These are phyloP conservation scores for Acleris holmiana DNA, from an alignment of 2,888 invertebrate species.

Conservation along the genomic window DNA sequence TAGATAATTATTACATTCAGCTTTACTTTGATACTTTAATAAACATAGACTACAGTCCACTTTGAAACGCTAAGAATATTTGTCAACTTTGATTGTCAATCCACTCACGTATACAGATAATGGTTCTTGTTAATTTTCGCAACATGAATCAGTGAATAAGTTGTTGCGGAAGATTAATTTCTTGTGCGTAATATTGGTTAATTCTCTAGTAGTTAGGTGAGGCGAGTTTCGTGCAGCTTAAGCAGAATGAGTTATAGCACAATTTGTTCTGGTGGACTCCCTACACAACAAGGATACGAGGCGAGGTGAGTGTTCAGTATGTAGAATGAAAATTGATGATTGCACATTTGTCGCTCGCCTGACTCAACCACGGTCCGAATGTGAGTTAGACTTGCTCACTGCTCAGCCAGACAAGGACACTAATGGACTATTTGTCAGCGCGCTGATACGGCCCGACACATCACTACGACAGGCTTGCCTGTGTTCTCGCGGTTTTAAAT, in stretches of 20 bases:
- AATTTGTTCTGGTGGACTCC: slow-evolving; percentile 60
- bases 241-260: slow-evolving; percentile 61
- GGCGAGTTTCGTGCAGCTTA: slow-evolving; percentile 49
- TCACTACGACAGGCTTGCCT: neutral
- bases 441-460: slow-evolving; percentile 1
- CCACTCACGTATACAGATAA: no score
- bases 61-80: no score
- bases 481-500: neutral
- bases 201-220: slow-evolving; percentile 41
- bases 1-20: no score
- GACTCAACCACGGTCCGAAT: slow-evolving; percentile 31
- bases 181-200: slow-evolving; percentile 35
- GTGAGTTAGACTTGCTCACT: slow-evolving; percentile 26
- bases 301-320: slow-evolving; percentile 56
- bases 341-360: slow-evolving; percentile 50
- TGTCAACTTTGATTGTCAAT: no score
- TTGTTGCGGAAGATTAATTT: slow-evolving; percentile 25
- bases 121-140: neutral
- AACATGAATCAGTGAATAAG: neutral
- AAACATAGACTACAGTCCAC: no score
- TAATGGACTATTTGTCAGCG: slow-evolving; percentile 37
- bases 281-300: slow-evolving; percentile 55
- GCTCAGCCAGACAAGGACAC: slow-evolving; percentile 33
- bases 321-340: slow-evolving; percentile 56
- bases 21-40: no score